These are phyloP conservation scores for Lithobates sylvaticus DNA, from an alignment of 2,797 vertebrate species.

Conservation along the genomic window DNA sequence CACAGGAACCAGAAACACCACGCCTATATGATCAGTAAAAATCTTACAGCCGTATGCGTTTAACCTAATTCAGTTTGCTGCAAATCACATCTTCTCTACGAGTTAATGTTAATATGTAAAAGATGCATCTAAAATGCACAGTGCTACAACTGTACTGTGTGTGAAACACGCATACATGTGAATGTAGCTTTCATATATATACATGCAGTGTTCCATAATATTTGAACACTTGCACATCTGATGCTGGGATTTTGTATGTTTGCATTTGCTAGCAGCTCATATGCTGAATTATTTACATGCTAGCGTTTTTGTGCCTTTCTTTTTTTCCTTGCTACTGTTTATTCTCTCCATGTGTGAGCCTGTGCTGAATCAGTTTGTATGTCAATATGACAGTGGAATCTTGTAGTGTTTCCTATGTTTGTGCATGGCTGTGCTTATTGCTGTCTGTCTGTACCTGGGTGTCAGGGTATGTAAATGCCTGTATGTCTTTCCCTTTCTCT, in stretches of 20 bases:
- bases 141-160: too few species aligned
- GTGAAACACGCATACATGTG: too few species aligned
- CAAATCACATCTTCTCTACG: too few species aligned
- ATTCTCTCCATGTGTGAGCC: not conserved
- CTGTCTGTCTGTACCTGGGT: slow-evolving; percentile 43
- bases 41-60: too few species aligned
- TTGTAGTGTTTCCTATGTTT: slow-evolving; percentile 38
- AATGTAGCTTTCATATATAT: too few species aligned
- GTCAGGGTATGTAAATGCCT: slow-evolving; percentile 53
- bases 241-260: not conserved
- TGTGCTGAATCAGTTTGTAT: slow-evolving; percentile 39
- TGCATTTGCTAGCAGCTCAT: not conserved
- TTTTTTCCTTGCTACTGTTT: slow-evolving; percentile 10
- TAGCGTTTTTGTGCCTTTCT: not conserved
- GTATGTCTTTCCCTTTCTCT: slow-evolving; percentile 67
- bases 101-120: too few species aligned
- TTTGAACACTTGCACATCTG: not conserved
- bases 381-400: slow-evolving; percentile 40
- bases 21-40: too few species aligned
- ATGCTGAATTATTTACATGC: slow-evolving; percentile 3
- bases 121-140: too few species aligned
- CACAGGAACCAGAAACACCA: too few species aligned
- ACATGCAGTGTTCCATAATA: not conserved
- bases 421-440: slow-evolving; percentile 19
- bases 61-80: too few species aligned